Evolutionary conservation across 53 echinoderm and acorn worm genomes (phyloP), one percentile per base, ranked within the genome.

Genomic region (Holothuria scabra): DNA sequence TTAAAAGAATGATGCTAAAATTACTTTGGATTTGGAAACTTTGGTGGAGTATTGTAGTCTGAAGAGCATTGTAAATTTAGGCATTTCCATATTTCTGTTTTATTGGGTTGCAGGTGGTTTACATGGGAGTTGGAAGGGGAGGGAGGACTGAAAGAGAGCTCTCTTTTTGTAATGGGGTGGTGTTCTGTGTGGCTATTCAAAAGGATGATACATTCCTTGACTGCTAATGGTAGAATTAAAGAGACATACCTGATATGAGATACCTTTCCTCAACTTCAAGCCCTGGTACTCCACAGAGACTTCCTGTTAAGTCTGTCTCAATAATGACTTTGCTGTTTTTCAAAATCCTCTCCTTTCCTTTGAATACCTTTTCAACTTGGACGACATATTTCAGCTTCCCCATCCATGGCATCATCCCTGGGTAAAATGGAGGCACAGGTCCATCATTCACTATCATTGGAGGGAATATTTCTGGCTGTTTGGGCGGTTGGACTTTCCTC

Each of bases 301-400:
- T 87, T 63, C 93, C 88, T 16, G 84, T 85, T 24, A 91, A 87
- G 28, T 87, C 87, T 6, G 89, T 95, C 28, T 89, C 14, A 46
- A 95, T 84, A 28, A 84, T 71, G n/a, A 91, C 89, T 79, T 84
- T 90, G 69, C 82, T 86, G 58, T 84, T 88, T 13, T 56, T 61
- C 29, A 84, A 64, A 8, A 99, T 91, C 80, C 46, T 88, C 74
- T 89, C 88, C 62, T 99, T 88, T 1, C 99, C 95, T 80, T 93
- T 99, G 91, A 89, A 99, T 44, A 99, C 99, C 67, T 95, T 99
- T 81, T 96, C 96, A 46, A 96, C 90, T 59, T 89, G 83, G 16
- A 94, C 86, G 3, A 85, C 83, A 83, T 96, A 96, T 72, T 85
- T 74, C 38, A 84, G 76, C 20, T 80, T 84, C 9, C 85, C 81